A percentile compares a stretch with the other conserved stretches of the same genome.
Evolutionary conservation across 2,797 vertebrate species (phyloP).

Genomic region (Chelidonichthys spinosus): DNA sequence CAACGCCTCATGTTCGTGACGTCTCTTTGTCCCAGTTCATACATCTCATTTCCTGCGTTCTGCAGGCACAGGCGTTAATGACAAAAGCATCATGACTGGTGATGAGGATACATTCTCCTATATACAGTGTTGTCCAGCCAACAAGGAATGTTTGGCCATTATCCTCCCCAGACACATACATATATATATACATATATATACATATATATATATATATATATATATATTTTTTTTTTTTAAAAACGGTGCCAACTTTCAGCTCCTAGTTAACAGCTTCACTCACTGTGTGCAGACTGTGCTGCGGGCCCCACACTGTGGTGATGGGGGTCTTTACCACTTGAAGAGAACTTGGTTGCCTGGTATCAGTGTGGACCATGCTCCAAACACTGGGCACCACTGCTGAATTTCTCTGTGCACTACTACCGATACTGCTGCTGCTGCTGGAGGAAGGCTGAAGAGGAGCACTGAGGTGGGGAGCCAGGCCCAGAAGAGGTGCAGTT

Average conservation of each 20-base stretch:
- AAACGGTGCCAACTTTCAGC: constrained; percentile 10
- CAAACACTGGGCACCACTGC: constrained; percentile 73
- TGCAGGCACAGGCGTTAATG: constrained; percentile 40
- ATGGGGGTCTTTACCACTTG: constrained; percentile 73
- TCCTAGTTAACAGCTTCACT: constrained; percentile 82
- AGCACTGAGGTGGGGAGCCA: constrained; percentile 41
- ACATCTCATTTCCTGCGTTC: constrained; percentile 7
- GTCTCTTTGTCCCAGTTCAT: constrained; percentile 26
- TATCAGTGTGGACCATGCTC: constrained; percentile 78
- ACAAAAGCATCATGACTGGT: constrained; percentile 11
- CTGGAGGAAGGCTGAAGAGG: constrained; percentile 45
- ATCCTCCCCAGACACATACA: not conserved
- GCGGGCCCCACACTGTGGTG: constrained; percentile 76
- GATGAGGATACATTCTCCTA: constrained; percentile 65
- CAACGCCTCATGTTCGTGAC: constrained; percentile 17
- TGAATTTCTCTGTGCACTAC: constrained; percentile 58
- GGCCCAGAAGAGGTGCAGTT: constrained; percentile 42
- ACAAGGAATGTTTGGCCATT: constrained; percentile 25
- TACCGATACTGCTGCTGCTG: constrained; percentile 1
- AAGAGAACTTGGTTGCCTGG: constrained; percentile 65
- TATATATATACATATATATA: no score
- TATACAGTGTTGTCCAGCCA: constrained; percentile 58
- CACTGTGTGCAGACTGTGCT: constrained; percentile 77
- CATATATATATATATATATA: no score
- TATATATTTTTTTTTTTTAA: no score